Evolutionary conservation across 2,797 vertebrate species (phyloP), one percentile per base, ranked within the genome.

Genomic region (Epinephelus coioides): DNA sequence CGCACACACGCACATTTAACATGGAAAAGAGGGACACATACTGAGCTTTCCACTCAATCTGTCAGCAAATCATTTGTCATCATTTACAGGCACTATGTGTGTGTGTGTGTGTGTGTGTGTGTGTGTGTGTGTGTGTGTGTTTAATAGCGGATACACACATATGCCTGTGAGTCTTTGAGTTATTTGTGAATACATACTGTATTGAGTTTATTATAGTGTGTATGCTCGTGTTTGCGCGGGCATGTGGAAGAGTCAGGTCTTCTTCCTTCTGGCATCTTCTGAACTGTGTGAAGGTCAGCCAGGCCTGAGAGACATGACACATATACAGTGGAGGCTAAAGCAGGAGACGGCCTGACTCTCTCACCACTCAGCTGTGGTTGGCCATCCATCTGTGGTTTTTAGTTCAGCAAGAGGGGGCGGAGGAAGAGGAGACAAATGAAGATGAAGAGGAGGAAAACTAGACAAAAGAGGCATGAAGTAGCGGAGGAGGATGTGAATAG

Each of bases 241-340:
- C 6, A 51, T 55, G 56, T 53, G 13, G 17, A 40, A 46, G 57
- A 66, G n/a, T 64, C 65, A 34, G 56, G 46, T 78, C 67, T 59
- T 68, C 55, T 54, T 78, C 73, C 71, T 79, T 49, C 54, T 77
- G 68, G 76, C 67, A 62, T 83, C 73, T 61, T 74, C 53, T 83
- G 65, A 74, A 67, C 69, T 50, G 66, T 78, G 73, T 61, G 73
- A 86, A 81, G 77, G 85, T 90, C 82, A 73, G 57, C 23, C 71
- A 71, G 59, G 74, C 85, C 84, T 86, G 47, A 78, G 61, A 81
- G 79, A 85, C 80, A 66, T 73, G 81, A 83, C 74, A 86, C 54
- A 86, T 74, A 81, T 83, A 73, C 59, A 72, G 67, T 13, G 18
- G 71, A 75, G 55, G 61, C 57, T 76, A 60, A 70, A 76, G 49